Percentiles rank a stretch among this genome's conserved stretches.
These are phyloP conservation scores for Sturmia bella DNA, from an alignment of 2,888 invertebrate species.

Conservation along the genomic window DNA sequence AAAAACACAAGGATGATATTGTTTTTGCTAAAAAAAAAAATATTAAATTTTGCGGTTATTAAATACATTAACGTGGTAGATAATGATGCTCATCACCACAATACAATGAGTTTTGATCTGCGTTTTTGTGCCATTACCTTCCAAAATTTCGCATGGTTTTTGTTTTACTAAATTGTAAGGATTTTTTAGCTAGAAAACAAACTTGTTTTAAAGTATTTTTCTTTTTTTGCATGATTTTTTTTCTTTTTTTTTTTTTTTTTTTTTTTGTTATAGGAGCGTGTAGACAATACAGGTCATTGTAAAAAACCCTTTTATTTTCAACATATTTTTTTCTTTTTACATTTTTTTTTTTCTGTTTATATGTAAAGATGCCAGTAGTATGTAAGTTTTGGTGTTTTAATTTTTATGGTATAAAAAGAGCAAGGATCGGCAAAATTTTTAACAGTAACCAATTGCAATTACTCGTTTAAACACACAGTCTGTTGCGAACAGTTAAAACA, in stretches of 20 bases:
- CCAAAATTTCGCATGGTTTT: slow-evolving; percentile 4
- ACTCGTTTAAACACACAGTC: slow-evolving; percentile 41
- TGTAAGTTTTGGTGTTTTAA: slow-evolving; percentile 16
- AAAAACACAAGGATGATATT: not conserved
- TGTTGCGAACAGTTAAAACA: slow-evolving; percentile 21
- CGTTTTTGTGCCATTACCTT: slow-evolving; percentile 23
- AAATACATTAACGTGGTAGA: slow-evolving; percentile 35
- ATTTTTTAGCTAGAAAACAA: slow-evolving; percentile 47
- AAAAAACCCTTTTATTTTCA: slow-evolving; percentile 55
- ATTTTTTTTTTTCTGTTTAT: not conserved
- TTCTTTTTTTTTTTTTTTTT: not conserved
- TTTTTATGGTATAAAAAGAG: slow-evolving; percentile 59
- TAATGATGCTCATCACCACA: slow-evolving; percentile 17
- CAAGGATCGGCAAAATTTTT: slow-evolving; percentile 41
- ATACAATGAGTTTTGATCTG: slow-evolving; percentile 43
- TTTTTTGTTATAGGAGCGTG: not conserved
- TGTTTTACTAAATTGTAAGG: slow-evolving; percentile 39
- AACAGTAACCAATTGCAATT: slow-evolving; percentile 62
- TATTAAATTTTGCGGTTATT: slow-evolving; percentile 21
- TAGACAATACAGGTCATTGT: slow-evolving; percentile 51
- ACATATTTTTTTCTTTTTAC: not conserved
- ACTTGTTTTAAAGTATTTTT: slow-evolving; percentile 48
- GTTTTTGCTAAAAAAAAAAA: not conserved
- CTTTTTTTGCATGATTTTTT: not conserved
- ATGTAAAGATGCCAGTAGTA: slow-evolving; percentile 33